phyloP scores from a whole-genome alignment of 2,888 invertebrate species.

The Herminia tarsipennalis region DNA sequence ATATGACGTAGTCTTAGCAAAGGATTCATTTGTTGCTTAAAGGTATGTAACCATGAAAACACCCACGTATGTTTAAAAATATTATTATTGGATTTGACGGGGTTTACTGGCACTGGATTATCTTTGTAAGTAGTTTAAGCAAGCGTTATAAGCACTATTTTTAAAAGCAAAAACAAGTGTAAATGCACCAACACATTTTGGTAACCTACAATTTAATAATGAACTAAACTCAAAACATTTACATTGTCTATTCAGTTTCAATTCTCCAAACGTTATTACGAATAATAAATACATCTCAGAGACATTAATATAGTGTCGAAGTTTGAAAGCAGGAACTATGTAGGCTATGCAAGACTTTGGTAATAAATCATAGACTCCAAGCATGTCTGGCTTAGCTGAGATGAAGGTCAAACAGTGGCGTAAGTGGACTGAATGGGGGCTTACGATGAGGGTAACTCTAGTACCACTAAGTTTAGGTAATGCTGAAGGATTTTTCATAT shows the following conservation, averaged over 20 bases:
- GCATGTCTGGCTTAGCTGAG: conserved; percentile 50
- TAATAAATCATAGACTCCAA: conserved; percentile 42
- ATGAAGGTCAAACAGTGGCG: conserved; percentile 45
- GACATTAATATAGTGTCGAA: conserved; percentile 27
- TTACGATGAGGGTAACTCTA: not conserved
- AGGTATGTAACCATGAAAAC: too few relatives aligned
- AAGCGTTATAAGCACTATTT: too few relatives aligned
- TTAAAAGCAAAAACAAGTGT: too few relatives aligned
- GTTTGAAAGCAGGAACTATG: conserved; percentile 33
- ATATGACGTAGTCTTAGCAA: too few relatives aligned
- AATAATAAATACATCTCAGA: not conserved
- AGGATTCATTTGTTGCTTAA: too few relatives aligned
- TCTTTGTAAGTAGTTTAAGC: too few relatives aligned
- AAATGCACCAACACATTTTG: not conserved
- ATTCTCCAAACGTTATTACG: not conserved
- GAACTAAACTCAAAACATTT: too few relatives aligned
- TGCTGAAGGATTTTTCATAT: not conserved
- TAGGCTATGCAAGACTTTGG: conserved; percentile 22
- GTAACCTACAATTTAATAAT: too few relatives aligned
- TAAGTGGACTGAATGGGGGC: conserved; percentile 8
- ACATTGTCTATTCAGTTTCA: too few relatives aligned
- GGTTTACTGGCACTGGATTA: too few relatives aligned
- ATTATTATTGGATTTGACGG: too few relatives aligned
- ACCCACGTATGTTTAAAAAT: too few relatives aligned
- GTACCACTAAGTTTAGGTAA: not conserved